A percentile compares a stretch with the other conserved stretches of the same genome.
Conservation (phyloP, 2,888 invertebrate genomes). For the Crematogaster levior region DNA sequence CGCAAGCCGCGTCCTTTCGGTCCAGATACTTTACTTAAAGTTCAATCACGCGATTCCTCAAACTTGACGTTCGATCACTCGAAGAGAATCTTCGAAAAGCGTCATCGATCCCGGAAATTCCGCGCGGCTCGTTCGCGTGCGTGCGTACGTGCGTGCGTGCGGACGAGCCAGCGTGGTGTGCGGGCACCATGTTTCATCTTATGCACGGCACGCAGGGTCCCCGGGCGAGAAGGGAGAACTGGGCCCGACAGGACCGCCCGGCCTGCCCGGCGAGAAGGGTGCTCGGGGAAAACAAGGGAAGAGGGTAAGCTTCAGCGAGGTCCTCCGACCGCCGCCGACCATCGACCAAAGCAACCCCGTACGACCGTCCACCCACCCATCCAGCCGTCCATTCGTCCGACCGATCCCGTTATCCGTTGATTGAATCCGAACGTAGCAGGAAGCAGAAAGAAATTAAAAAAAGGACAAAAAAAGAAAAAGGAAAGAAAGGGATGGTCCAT, state of each 20-base stretch:
- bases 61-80: background rate
- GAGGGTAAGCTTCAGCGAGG: slow-evolving; percentile 91
- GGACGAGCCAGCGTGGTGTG: slow-evolving; percentile 39
- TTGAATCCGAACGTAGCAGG: slow-evolving; percentile 47
- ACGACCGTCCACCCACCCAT: slow-evolving; percentile 37
- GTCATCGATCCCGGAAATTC: slow-evolving; percentile 27
- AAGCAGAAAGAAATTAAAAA: slow-evolving; percentile 44
- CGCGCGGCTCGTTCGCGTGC: slow-evolving; percentile 48
- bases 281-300: slow-evolving; percentile 96
- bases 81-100: slow-evolving; percentile 1
- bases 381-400: slow-evolving; percentile 45
- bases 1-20: background rate
- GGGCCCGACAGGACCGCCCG: slow-evolving; percentile 92
- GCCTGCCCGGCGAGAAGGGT: slow-evolving; percentile 94
- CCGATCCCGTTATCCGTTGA: slow-evolving; percentile 59
- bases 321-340: slow-evolving; percentile 79
- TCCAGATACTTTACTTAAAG: background rate
- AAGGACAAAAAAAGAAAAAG: slow-evolving; percentile 4
- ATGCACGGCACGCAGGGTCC: slow-evolving; percentile 82
- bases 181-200: slow-evolving; percentile 69
- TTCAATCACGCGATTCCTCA: slow-evolving; percentile 33
- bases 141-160: slow-evolving; percentile 6
- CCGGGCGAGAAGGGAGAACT: slow-evolving; percentile 93
- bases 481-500: slow-evolving; percentile 31
- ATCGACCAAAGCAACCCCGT: slow-evolving; percentile 66